Conservation (phyloP, 2,113 vertebrate species). For the Indicator indicator region DNA sequence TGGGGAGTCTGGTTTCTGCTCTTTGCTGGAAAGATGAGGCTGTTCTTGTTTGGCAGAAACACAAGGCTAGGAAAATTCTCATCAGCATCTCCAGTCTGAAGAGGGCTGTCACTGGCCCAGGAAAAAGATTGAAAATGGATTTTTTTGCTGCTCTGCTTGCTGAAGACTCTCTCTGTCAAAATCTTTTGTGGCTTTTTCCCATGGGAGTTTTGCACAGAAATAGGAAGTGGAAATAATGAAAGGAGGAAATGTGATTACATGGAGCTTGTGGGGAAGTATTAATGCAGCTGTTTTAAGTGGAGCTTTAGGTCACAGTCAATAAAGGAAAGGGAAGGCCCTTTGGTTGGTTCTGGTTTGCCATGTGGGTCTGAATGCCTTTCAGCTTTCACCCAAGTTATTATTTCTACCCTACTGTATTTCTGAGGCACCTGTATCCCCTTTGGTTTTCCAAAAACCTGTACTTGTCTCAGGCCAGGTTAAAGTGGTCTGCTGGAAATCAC, state of each 20-base stretch:
- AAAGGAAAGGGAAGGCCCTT: neutral
- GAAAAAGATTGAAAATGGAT: neutral
- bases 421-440: neutral
- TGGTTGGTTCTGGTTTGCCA: neutral
- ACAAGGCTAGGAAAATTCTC: neutral
- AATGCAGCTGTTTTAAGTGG: neutral
- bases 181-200: neutral
- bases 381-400: neutral
- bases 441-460: neutral
- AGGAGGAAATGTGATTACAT: neutral
- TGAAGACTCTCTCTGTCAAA: neutral
- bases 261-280: neutral
- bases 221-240: conserved; percentile 10
- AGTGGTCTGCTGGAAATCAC: neutral
- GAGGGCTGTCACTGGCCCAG: neutral
- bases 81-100: neutral
- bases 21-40: neutral
- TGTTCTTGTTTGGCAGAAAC: neutral
- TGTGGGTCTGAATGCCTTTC: neutral
- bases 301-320: neutral
- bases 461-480: neutral
- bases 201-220: neutral
- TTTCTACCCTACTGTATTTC: neutral
- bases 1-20: neutral
- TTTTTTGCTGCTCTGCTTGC: neutral